These are phyloP conservation scores for Lasioglossum morio DNA, from an alignment of 2,888 invertebrate species.

Conservation along the genomic window DNA sequence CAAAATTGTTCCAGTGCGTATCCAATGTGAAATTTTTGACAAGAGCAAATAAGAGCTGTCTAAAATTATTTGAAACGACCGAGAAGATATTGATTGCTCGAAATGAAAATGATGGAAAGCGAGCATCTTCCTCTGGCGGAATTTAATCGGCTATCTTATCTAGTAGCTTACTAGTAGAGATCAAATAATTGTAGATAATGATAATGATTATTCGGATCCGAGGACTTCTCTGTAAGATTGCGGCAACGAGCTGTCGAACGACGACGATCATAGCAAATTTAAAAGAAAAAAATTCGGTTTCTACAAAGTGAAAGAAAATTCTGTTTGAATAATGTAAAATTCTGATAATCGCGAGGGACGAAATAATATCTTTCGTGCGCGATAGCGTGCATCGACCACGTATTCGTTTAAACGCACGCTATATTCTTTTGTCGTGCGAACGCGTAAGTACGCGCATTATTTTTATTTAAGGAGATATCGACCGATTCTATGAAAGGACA, in stretches of 20 bases:
- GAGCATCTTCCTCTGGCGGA: neutral
- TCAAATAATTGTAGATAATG: neutral
- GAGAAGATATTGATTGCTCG: neutral
- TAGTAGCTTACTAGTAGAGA: neutral
- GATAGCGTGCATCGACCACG: no score
- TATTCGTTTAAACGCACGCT: neutral
- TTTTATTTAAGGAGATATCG: conserved; percentile 56
- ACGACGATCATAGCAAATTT: no score
- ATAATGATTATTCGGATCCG: neutral
- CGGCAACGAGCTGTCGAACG: neutral
- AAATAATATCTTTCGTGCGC: no score
- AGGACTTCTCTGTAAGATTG: neutral
- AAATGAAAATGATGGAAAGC: no score
- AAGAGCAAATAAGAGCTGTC: no score
- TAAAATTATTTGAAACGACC: neutral
- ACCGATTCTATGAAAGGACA: conserved; percentile 54
- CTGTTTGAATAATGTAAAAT: no score
- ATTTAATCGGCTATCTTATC: conserved; percentile 18
- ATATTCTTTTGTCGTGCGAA: conserved; percentile 16
- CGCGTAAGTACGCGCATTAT: conserved; percentile 44
- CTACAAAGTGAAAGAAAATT: no score
- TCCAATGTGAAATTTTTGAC: no score
- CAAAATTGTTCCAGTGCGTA: no score
- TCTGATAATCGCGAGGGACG: no score
- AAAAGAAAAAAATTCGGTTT: no score